Conservation (phyloP, 2,797 vertebrate species). For the Carduelis carduelis region DNA sequence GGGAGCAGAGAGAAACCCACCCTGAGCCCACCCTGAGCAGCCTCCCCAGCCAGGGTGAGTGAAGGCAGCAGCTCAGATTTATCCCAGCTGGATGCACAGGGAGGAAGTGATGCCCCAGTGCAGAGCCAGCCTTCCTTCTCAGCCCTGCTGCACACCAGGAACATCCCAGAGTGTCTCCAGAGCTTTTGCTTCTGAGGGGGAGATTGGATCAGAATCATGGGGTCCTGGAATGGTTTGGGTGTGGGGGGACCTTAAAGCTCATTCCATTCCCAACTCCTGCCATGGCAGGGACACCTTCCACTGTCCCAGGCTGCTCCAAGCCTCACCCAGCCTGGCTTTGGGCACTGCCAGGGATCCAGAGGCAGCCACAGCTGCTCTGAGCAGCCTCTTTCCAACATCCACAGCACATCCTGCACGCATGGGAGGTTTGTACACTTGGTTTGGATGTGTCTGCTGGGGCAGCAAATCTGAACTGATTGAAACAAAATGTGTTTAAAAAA, state of each 20-base stretch:
- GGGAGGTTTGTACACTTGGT: background rate
- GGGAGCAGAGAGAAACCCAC: background rate
- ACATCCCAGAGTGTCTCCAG: background rate
- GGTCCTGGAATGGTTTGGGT: background rate
- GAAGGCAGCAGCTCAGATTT: background rate
- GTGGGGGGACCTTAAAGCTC: background rate
- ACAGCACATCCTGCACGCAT: fast-evolving
- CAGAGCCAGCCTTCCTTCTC: background rate
- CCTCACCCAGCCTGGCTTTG: fast-evolving
- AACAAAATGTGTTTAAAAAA: background rate
- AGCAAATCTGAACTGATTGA: fast-evolving
- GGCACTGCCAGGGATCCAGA: background rate
- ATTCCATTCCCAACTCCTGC: background rate
- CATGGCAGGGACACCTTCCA: background rate
- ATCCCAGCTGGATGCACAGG: background rate
- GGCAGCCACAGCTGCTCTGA: background rate
- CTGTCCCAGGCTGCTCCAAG: fast-evolving
- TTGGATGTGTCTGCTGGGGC: background rate
- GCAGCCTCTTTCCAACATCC: background rate
- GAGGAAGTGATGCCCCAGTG: background rate
- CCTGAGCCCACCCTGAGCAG: background rate
- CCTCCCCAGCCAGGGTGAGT: background rate
- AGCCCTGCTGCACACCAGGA: background rate
- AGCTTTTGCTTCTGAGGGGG: background rate
- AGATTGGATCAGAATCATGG: background rate